Conservation (phyloP, 1,140 invertebrate species). For the Contarinia nasturtii region DNA sequence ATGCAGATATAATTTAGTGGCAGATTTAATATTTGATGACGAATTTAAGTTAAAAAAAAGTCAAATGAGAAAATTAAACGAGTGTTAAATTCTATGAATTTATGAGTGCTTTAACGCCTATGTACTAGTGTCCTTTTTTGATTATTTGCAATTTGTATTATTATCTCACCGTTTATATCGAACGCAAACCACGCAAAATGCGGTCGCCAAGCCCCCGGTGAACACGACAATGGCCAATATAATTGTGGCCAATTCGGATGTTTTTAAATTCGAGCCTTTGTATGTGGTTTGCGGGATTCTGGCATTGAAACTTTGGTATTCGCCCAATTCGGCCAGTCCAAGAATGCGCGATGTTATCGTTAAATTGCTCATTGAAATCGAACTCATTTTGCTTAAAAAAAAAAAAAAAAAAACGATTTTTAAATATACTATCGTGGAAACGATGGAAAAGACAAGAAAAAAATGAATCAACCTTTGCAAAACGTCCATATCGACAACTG, state of each 20-base stretch:
- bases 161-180: slow-evolving; percentile 41
- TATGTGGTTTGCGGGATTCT: slow-evolving; percentile 11
- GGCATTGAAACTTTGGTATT: slow-evolving; percentile 16
- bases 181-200: slow-evolving; percentile 57
- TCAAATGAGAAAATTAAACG: no score
- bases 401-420: neutral
- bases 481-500: slow-evolving; percentile 59
- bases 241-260: slow-evolving; percentile 58
- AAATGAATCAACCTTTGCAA: slow-evolving; percentile 41
- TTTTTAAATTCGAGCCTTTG: slow-evolving; percentile 27
- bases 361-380: slow-evolving; percentile 2
- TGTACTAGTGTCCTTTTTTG: neutral
- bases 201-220: slow-evolving; percentile 51
- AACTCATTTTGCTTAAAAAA: slow-evolving; percentile 1
- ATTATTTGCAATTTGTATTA: slow-evolving; percentile 4
- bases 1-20: no score
- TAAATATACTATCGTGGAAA: neutral
- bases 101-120: no score
- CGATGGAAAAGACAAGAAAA: no score
- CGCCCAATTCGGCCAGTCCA: slow-evolving; percentile 29
- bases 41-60: no score
- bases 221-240: slow-evolving; percentile 59
- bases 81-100: no score
- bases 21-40: no score
- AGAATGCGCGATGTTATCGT: slow-evolving; percentile 32